Percentiles rank a stretch among this genome's conserved stretches.
These are phyloP conservation scores for Porites cylindrica DNA, from an alignment of 92 coral and sea anemone species.

Conservation along the genomic window DNA sequence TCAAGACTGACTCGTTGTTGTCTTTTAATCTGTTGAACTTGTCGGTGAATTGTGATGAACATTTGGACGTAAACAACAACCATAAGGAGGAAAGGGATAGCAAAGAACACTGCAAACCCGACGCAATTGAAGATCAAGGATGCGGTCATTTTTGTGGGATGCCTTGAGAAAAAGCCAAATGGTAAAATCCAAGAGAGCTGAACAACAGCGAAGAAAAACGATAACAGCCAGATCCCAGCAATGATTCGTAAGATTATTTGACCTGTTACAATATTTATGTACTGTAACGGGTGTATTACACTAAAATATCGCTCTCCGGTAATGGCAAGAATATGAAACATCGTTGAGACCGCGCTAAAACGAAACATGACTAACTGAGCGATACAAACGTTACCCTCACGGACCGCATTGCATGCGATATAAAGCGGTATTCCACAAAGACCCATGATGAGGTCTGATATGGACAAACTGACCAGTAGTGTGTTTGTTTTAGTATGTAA, in stretches of 20 bases:
- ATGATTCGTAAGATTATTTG: slow-evolving; percentile 69
- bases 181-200: slow-evolving; percentile 81
- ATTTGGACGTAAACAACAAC: slow-evolving; percentile 73
- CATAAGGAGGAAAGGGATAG: slow-evolving; percentile 79
- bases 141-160: slow-evolving; percentile 23
- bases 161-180: slow-evolving; percentile 24
- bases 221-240: slow-evolving; percentile 75
- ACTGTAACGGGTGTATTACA: slow-evolving; percentile 82
- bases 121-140: slow-evolving; percentile 66
- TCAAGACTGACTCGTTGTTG: slow-evolving; percentile 70
- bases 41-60: slow-evolving; percentile 82
- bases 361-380: slow-evolving; percentile 78
- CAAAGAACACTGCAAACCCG: slow-evolving; percentile 72
- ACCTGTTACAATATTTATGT: slow-evolving; percentile 77
- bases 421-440: slow-evolving; percentile 70
- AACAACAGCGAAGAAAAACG: slow-evolving; percentile 73
- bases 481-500: slow-evolving; percentile 79
- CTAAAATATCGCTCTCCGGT: slow-evolving; percentile 90
- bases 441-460: slow-evolving; percentile 80
- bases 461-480: slow-evolving; percentile 67
- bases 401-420: slow-evolving; percentile 72
- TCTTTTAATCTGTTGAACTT: slow-evolving; percentile 70
- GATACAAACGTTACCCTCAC: slow-evolving; percentile 60
- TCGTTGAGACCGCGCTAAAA: slow-evolving; percentile 87
- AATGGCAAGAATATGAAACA: slow-evolving; percentile 90